Conservation (phyloP, 2,113 vertebrate species). For the Myiozetetes cayanensis region DNA sequence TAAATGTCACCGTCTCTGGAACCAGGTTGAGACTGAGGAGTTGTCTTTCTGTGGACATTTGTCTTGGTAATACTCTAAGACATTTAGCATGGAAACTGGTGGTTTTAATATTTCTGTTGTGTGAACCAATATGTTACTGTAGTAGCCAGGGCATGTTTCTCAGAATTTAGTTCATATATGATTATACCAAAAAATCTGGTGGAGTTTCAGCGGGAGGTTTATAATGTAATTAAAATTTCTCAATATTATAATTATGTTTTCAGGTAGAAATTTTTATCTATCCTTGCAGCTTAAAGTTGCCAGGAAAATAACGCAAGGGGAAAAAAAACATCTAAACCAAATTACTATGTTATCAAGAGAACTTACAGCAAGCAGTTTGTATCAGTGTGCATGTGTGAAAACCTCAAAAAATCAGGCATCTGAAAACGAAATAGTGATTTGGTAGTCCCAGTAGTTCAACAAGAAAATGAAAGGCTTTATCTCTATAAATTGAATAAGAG, state of each 20-base stretch:
- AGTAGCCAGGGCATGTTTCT: neutral
- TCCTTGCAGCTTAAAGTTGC: neutral
- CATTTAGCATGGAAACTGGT: neutral
- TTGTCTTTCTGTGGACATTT: neutral
- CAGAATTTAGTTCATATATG: neutral
- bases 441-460: neutral
- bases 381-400: neutral
- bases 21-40: neutral
- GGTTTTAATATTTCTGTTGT: neutral
- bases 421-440: neutral
- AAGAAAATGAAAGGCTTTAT: neutral
- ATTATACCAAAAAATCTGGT: neutral
- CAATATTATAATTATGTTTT: neutral
- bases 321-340: neutral
- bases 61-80: neutral
- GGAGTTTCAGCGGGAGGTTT: neutral
- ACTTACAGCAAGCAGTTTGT: neutral
- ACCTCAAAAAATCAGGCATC: neutral
- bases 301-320: neutral
- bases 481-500: neutral
- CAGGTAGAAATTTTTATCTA: neutral
- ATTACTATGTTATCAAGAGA: neutral
- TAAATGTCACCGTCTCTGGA: neutral
- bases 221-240: neutral
- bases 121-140: neutral